Evolutionary conservation across 2,113 vertebrate species (phyloP).

Genomic region (Cynopterus brachyotis): DNA sequence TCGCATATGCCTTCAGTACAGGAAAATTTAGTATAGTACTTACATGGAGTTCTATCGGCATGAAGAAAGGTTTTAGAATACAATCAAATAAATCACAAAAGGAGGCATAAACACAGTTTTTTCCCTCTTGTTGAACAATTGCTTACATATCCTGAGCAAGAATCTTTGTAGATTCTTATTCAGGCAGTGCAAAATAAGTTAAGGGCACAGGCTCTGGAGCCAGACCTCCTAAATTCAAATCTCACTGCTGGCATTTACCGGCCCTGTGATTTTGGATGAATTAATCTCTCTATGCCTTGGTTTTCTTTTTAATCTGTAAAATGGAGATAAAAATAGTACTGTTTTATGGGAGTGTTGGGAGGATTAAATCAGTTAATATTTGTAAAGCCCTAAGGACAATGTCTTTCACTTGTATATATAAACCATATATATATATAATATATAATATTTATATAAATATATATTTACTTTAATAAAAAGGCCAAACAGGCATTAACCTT

Average conservation of each 20-base stretch:
- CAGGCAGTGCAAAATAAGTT: not conserved
- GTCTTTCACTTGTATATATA: not conserved
- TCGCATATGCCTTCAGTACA: conserved; percentile 18
- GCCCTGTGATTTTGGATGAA: not conserved
- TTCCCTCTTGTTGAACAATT: not conserved
- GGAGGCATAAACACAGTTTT: conserved; percentile 44
- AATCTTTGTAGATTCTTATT: not conserved
- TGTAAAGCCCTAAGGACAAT: not conserved
- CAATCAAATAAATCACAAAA: conserved; percentile 61
- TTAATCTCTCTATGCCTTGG: not conserved
- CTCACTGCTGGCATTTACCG: not conserved
- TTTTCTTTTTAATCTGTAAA: conserved; percentile 27
- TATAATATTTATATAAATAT: too few species aligned
- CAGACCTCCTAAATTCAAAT: not conserved
- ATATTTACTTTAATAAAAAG: not conserved
- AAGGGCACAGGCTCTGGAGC: not conserved
- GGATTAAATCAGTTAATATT: not conserved
- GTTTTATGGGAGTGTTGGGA: not conserved
- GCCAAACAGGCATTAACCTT: not conserved
- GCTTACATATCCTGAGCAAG: not conserved
- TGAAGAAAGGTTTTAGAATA: conserved; percentile 42
- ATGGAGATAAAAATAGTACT: not conserved
- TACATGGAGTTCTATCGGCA: conserved; percentile 39
- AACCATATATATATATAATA: not conserved
- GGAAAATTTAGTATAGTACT: conserved; percentile 51